These are phyloP conservation scores for Trichacis sp. DNA, from an alignment of 2,888 invertebrate genomes.

Conservation along the genomic window DNA sequence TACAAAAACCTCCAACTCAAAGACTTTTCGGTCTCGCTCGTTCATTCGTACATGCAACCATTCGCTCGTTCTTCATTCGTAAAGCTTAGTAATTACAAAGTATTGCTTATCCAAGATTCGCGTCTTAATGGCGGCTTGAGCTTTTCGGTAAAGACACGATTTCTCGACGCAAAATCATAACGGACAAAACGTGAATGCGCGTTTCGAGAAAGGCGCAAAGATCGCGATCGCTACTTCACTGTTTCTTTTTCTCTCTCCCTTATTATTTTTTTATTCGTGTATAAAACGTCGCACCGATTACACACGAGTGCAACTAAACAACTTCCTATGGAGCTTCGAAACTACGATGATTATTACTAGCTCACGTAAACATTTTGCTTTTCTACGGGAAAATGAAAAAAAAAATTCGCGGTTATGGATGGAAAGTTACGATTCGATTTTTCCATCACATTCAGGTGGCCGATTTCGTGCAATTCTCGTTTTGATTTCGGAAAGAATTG, in stretches of 20 bases:
- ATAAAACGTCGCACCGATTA: constrained; percentile 38
- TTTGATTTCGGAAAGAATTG: constrained; percentile 1
- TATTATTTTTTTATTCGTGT: constrained; percentile 21
- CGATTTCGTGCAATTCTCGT: background rate
- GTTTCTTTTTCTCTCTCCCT: constrained; percentile 37
- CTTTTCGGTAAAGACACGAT: constrained; percentile 32
- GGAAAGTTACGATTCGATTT: constrained; percentile 31
- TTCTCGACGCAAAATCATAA: constrained; percentile 41
- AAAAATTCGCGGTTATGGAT: constrained; percentile 28
- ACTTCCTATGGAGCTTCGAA: constrained; percentile 31
- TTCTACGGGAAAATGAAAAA: constrained; percentile 24
- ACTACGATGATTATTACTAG: constrained; percentile 38
- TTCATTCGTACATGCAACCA: constrained; percentile 31
- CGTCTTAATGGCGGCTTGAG: constrained; percentile 69
- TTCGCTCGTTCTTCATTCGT: constrained; percentile 24
- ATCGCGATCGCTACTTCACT: constrained; percentile 21
- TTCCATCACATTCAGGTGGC: constrained; percentile 27
- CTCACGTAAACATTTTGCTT: constrained; percentile 24
- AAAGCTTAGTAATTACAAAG: constrained; percentile 74
- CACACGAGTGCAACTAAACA: constrained; percentile 32
- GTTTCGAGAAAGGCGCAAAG: constrained; percentile 1
- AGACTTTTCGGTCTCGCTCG: constrained; percentile 23
- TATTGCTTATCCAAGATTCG: constrained; percentile 76
- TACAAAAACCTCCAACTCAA: constrained; percentile 37
- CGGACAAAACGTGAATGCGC: constrained; percentile 30